A percentile compares a stretch with the other conserved stretches of the same genome.
Conservation (phyloP, 2,113 vertebrate species). For the Xenotilapia leptura region DNA sequence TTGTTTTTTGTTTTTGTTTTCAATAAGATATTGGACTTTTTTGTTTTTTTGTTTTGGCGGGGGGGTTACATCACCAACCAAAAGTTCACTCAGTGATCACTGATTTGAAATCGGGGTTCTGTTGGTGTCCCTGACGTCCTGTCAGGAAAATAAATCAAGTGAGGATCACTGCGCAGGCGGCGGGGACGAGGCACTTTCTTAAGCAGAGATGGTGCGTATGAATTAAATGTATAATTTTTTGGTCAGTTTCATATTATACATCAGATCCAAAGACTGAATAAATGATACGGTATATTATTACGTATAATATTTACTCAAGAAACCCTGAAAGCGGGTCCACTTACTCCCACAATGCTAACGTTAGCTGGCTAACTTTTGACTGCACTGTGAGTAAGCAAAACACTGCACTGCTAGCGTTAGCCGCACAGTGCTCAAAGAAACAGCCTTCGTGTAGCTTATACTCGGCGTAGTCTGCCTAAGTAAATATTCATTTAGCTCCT, state of each 20-base stretch:
- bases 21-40: not conserved
- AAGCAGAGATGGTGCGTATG: conserved; percentile 64
- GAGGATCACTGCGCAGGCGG: not conserved
- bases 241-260: not conserved
- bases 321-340: not conserved
- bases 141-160: conserved; percentile 41
- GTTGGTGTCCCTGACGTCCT: not conserved
- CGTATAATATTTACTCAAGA: not conserved
- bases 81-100: not conserved
- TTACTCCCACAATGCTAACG: not conserved
- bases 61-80: not conserved
- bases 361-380: conserved; percentile 17
- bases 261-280: fast-evolving
- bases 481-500: not conserved
- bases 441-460: fast-evolving
- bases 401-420: conserved; percentile 16
- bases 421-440: not conserved
- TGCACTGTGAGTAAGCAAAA: conserved; percentile 71
- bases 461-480: fast-evolving
- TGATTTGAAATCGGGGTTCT: conserved; percentile 25
- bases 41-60: not conserved
- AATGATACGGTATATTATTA: fast-evolving
- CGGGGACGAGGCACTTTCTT: not conserved
- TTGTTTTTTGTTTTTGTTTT: not conserved
- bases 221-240: not conserved